Evolutionary conservation across 2,113 vertebrate species (phyloP).

Genomic region (Cochlearius cochlearius): DNA sequence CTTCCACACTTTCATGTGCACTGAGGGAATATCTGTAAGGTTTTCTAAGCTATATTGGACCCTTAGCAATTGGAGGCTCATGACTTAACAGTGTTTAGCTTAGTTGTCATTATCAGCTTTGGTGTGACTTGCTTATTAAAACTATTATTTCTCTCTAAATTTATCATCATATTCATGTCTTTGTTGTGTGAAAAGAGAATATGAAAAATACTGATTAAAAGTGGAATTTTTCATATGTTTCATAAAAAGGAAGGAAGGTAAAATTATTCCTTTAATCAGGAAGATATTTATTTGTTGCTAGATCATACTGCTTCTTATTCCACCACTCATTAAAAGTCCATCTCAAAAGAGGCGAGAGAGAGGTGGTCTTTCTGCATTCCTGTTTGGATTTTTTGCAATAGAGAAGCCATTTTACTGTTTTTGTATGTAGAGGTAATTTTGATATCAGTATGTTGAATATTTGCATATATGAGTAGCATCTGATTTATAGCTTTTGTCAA

Average conservation of each 20-base stretch:
- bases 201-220: neutral
- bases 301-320: neutral
- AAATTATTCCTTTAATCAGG: neutral
- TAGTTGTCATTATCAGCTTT: neutral
- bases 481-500: neutral
- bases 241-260: neutral
- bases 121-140: neutral
- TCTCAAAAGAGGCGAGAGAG: neutral
- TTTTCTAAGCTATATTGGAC: neutral
- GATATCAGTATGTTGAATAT: neutral
- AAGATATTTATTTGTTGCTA: neutral
- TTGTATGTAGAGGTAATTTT: neutral
- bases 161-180: neutral
- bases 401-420: neutral
- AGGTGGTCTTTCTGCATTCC: neutral
- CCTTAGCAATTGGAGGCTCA: neutral
- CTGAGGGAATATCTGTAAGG: neutral
- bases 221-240: neutral
- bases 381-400: neutral
- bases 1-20: neutral
- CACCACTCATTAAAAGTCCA: neutral
- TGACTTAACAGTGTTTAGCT: neutral
- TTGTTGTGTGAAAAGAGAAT: neutral
- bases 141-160: neutral
- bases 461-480: neutral